phyloP scores from a whole-genome alignment of 2,113 vertebrate species.

The Felis catus region DNA sequence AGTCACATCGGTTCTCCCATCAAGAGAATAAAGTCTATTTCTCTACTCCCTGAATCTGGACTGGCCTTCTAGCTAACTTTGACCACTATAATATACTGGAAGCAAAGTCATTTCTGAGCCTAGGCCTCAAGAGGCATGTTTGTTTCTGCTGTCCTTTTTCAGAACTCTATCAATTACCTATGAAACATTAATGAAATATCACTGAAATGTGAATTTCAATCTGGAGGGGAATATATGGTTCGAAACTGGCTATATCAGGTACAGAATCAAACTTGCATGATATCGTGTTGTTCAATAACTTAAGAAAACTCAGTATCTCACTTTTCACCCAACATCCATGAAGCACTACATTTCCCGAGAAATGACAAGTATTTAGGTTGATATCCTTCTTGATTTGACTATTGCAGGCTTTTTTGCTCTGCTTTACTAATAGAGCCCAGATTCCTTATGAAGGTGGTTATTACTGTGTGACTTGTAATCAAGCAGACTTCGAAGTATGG shows the following conservation, averaged over 20 bases:
- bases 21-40: not conserved
- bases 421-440: not conserved
- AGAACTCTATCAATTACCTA: not conserved
- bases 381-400: not conserved
- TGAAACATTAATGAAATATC: not conserved
- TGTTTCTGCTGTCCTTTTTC: not conserved
- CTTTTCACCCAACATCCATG: not conserved
- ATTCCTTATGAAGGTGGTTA: not conserved
- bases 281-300: not conserved
- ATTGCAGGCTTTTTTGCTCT: not conserved
- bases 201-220: not conserved
- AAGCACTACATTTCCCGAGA: not conserved
- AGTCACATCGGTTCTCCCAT: not conserved
- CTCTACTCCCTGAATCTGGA: not conserved
- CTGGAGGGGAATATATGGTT: not conserved
- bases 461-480: not conserved
- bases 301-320: not conserved
- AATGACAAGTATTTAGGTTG: not conserved
- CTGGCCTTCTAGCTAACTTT: not conserved
- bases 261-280: not conserved
- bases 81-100: not conserved
- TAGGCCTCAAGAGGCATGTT: not conserved
- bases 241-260: not conserved
- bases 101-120: not conserved
- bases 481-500: not conserved